These are phyloP conservation scores for Ectobius pallidus DNA, from an alignment of 2,888 invertebrate species.

Conservation along the genomic window DNA sequence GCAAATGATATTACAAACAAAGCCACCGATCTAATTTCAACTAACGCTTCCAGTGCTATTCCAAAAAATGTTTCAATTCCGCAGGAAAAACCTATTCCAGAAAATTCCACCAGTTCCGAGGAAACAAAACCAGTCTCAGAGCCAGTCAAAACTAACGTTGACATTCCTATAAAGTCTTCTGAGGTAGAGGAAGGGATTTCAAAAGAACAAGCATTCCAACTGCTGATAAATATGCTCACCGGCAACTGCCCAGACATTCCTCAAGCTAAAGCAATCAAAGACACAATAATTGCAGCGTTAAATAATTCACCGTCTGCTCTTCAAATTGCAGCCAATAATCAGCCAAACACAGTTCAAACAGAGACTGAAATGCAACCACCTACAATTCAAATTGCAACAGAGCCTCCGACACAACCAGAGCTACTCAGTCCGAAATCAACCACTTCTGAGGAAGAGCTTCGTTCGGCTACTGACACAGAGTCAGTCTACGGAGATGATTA, in stretches of 20 bases:
- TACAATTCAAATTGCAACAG: not conserved
- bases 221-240: constrained; percentile 19
- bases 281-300: constrained; percentile 18
- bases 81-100: too few relatives aligned
- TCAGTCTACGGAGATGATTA: constrained; percentile 24
- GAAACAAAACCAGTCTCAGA: constrained; percentile 1
- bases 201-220: constrained; percentile 33
- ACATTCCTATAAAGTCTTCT: constrained; percentile 21
- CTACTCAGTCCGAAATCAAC: not conserved
- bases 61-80: too few relatives aligned
- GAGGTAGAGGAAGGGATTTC: constrained; percentile 13
- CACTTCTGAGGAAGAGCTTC: constrained; percentile 21
- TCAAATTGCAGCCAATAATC: not conserved
- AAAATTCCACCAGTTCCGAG: not conserved
- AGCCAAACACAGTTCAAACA: not conserved
- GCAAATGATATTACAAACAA: too few relatives aligned
- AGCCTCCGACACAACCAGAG: not conserved
- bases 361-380: too few relatives aligned
- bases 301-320: not conserved
- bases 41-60: too few relatives aligned
- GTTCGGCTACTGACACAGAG: constrained; percentile 19
- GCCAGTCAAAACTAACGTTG: not conserved
- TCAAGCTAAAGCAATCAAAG: constrained; percentile 27
- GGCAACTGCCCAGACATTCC: constrained; percentile 31
- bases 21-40: too few relatives aligned